Percentiles rank a stretch among this genome's conserved stretches.
phyloP scores from a whole-genome alignment of 2,797 vertebrate species.

The Channa striata region DNA sequence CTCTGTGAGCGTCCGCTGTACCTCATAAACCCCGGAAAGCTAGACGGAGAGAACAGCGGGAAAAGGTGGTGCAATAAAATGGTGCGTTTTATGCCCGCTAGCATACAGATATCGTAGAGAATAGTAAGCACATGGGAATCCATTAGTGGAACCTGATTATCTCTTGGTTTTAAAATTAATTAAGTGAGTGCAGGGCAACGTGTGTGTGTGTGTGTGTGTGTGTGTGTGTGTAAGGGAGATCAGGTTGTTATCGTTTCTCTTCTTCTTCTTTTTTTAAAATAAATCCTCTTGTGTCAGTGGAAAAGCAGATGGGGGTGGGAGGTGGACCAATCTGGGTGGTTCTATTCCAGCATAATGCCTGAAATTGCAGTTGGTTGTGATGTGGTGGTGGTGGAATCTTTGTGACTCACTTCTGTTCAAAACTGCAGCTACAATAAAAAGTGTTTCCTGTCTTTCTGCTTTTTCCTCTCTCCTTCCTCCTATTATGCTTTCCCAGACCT shows the following conservation, averaged over 20 bases:
- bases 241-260: constrained; percentile 59
- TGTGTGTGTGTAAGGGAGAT: constrained; percentile 24
- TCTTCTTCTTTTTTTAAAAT: constrained; percentile 43
- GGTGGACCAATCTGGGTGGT: constrained; percentile 49
- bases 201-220: constrained; percentile 20
- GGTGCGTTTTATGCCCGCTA: constrained; percentile 75
- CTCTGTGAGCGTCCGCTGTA: constrained; percentile 20
- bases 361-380: constrained; percentile 42
- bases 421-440: constrained; percentile 32
- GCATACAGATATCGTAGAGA: constrained; percentile 70
- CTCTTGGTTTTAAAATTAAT: constrained; percentile 83
- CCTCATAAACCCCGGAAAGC: constrained; percentile 49
- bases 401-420: too few relatives aligned
- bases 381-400: constrained; percentile 3
- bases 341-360: constrained; percentile 47
- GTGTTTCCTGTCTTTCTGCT: constrained; percentile 12
- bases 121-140: constrained; percentile 74
- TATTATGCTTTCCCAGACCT: constrained; percentile 14
- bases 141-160: constrained; percentile 87
- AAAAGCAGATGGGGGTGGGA: constrained; percentile 67
- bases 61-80: constrained; percentile 67
- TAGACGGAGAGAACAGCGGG: constrained; percentile 39
- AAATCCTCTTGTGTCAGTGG: constrained; percentile 73
- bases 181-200: constrained; percentile 69
- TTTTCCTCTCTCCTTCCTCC: constrained; percentile 37